These are phyloP conservation scores for Tetropium fuscum DNA, from an alignment of 2,888 invertebrate genomes.

Conservation along the genomic window DNA sequence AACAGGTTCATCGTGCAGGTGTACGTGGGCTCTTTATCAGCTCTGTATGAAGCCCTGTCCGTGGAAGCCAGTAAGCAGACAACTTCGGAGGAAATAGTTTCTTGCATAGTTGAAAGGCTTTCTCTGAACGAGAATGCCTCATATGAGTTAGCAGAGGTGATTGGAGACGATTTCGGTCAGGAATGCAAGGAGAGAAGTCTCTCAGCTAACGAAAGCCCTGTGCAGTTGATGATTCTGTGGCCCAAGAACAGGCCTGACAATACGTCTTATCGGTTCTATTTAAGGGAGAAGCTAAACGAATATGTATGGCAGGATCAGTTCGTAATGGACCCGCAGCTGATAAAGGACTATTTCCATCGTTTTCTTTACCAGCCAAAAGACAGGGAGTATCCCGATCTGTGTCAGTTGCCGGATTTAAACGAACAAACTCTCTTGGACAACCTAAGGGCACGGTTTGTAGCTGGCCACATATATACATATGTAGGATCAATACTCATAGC, in stretches of 20 bases:
- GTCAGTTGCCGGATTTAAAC: slow-evolving; percentile 94
- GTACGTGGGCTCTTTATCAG: slow-evolving; percentile 89
- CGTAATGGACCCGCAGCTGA: slow-evolving; percentile 90
- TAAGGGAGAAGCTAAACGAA: slow-evolving; percentile 87
- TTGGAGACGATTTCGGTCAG: slow-evolving; percentile 86
- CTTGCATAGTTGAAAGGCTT: slow-evolving; percentile 85
- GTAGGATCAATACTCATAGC: slow-evolving; percentile 96
- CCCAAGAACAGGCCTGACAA: slow-evolving; percentile 72
- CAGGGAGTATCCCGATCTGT: slow-evolving; percentile 95
- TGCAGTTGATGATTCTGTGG: slow-evolving; percentile 87
- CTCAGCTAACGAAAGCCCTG: slow-evolving; percentile 83
- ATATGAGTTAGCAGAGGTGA: slow-evolving; percentile 90
- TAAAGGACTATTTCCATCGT: slow-evolving; percentile 91
- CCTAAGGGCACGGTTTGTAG: slow-evolving; percentile 87
- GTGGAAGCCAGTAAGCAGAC: slow-evolving; percentile 94
- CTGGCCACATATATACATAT: slow-evolving; percentile 96
- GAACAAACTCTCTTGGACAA: slow-evolving; percentile 94
- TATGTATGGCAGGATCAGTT: slow-evolving; percentile 90
- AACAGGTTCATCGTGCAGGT: slow-evolving; percentile 77
- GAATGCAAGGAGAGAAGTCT: slow-evolving; percentile 94
- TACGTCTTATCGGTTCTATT: slow-evolving; percentile 81
- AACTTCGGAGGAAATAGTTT: slow-evolving; percentile 91
- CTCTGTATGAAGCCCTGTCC: slow-evolving; percentile 89
- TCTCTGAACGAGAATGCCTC: slow-evolving; percentile 73
- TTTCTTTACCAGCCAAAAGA: slow-evolving; percentile 93